Evolutionary conservation across 2,888 invertebrate genomes (phyloP).

Genomic region (Tachina fera): DNA sequence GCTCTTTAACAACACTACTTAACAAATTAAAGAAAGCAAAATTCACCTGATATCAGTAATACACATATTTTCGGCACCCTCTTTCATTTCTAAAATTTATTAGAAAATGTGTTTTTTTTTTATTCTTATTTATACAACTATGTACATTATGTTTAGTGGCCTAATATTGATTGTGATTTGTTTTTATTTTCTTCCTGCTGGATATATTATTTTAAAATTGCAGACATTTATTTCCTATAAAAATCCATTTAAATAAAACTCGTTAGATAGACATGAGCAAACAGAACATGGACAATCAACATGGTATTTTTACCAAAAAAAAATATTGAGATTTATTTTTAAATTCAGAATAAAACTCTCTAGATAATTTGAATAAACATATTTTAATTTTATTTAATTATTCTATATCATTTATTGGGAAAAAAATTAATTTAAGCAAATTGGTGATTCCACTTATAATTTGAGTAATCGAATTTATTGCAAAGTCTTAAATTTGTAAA

Average conservation of each 20-base stretch:
- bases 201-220: constrained; percentile 42
- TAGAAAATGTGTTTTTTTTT: not conserved
- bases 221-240: constrained; percentile 33
- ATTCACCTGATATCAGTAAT: too few species aligned
- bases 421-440: not conserved
- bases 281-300: constrained; percentile 38
- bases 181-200: constrained; percentile 9
- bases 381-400: constrained; percentile 37
- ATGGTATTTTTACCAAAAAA: constrained; percentile 3
- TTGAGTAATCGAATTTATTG: not conserved
- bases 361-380: constrained; percentile 24
- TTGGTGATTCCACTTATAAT: not conserved
- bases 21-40: too few species aligned
- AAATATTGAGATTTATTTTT: constrained; percentile 13
- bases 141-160: constrained; percentile 45
- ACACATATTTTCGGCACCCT: not conserved
- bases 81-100: not conserved
- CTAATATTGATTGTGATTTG: constrained; percentile 47
- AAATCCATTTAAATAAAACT: constrained; percentile 36
- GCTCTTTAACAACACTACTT: too few species aligned
- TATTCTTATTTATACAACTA: not conserved
- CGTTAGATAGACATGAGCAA: constrained; percentile 22
- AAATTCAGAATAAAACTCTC: constrained; percentile 4
- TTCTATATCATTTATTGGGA: too few species aligned
- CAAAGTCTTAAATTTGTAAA: too few species aligned